A percentile compares a stretch with the other conserved stretches of the same genome.
These are phyloP conservation scores for Acleris sparsana DNA, from an alignment of 2,888 invertebrate genomes.

Conservation along the genomic window DNA sequence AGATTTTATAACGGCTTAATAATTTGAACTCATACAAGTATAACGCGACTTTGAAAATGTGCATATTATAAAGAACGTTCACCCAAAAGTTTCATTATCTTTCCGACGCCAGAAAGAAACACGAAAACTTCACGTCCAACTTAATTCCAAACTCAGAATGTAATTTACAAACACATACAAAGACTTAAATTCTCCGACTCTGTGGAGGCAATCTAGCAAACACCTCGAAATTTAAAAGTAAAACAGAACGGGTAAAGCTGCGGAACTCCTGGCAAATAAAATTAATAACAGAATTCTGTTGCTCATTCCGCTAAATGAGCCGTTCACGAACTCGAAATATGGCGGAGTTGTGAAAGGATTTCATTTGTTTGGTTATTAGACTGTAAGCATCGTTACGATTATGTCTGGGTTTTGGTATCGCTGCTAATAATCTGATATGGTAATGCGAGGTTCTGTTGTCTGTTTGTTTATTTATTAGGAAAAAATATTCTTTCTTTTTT, in stretches of 20 bases:
- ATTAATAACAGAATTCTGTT: constrained; percentile 34
- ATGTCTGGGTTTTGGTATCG: too few relatives aligned
- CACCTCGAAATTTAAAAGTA: constrained; percentile 34
- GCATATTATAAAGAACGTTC: too few relatives aligned
- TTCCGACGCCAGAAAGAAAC: too few relatives aligned
- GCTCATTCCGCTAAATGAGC: constrained; percentile 40
- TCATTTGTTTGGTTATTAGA: constrained; percentile 32
- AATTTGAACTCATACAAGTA: too few relatives aligned
- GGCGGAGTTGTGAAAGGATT: constrained; percentile 29
- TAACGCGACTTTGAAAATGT: too few relatives aligned
- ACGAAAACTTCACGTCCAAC: background rate
- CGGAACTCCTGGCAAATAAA: constrained; percentile 21
- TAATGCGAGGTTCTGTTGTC: too few relatives aligned
- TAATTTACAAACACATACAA: constrained; percentile 13
- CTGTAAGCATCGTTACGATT: background rate
- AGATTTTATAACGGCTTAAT: too few relatives aligned
- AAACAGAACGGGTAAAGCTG: constrained; percentile 15
- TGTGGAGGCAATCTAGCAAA: constrained; percentile 23
- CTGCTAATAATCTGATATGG: too few relatives aligned
- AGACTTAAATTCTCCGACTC: constrained; percentile 19
- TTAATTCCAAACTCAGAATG: background rate
- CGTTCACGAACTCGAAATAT: constrained; percentile 34
- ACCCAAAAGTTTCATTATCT: too few relatives aligned
- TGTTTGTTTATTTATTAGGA: too few relatives aligned
- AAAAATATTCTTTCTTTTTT: too few relatives aligned